Evolutionary conservation across 2,113 vertebrate species (phyloP), one percentile per base, ranked within the genome.

Genomic region (Gila orcuttii): DNA sequence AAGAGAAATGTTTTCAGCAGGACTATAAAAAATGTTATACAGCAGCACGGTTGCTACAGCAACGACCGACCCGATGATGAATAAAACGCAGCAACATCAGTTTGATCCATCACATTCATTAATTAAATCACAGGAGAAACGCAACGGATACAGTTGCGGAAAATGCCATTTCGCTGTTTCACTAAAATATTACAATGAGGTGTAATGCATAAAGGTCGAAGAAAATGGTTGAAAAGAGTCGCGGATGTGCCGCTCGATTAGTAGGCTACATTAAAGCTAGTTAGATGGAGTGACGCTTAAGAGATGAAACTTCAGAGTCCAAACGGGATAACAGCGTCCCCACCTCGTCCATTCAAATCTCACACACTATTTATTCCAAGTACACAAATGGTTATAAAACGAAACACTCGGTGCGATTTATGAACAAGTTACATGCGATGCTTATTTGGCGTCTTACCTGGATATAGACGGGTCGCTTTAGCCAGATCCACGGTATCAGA

Each of bases 401-500:
- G 17, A 39, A 80, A 80, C 6, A 15, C 21, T 33, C 28, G 25
- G 0, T 6, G 12, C 17, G 28, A 10, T 50, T 19, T 21, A 7
- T 12, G 42, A 66, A 68, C 62, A 66, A 50, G 79, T 66, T 23
- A 15, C 57, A 62, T 25, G 68, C 36, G 28, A 59, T 23, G 76
- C 25, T 23, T 60, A 31, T 64, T 64, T 33, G 8, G 45, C 62
- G 11, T 80, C 96, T 95, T 96, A 97, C 97, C 96, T 97, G 97
- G 88, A 95, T 90, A 92, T 93, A 93, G 87, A 91, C 93, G 90
- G 94, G 94, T 89, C 96, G 97, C 90, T 94, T 96, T 57, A 96
- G 93, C 94, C 96, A 92, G 93, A 95, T 92, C 94, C 95, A 96
- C 91, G 96, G 92, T 93, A 96, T 95, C 93, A 95, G 92, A 93